phyloP scores from a whole-genome alignment of 2,888 invertebrate species.

The Rotaria macrura region DNA sequence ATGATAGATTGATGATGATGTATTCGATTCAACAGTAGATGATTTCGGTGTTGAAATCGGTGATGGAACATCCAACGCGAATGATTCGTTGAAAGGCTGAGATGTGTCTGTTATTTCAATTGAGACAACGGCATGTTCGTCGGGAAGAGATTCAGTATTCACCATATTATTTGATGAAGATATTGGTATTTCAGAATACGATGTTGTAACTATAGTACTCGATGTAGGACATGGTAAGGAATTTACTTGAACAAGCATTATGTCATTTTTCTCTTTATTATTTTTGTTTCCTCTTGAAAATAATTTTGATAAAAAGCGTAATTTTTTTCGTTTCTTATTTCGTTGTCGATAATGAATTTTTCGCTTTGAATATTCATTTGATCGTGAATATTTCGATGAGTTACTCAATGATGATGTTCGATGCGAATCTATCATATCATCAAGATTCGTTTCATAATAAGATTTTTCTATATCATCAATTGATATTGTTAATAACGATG shows the following conservation, averaged over 20 bases:
- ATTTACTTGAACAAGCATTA: neutral
- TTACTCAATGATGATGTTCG: neutral
- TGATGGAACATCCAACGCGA: neutral
- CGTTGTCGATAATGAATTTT: neutral
- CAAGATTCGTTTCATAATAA: slow-evolving; percentile 1
- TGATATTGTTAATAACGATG: neutral
- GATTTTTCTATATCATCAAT: neutral
- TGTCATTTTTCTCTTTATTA: neutral
- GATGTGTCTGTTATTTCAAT: neutral
- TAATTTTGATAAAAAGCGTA: neutral
- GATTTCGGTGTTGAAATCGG: neutral
- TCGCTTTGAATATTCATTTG: neutral
- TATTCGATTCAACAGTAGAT: neutral
- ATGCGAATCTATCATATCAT: neutral
- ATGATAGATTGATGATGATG: neutral
- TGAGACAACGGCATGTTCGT: neutral
- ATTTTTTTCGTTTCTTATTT: neutral
- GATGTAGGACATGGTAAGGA: neutral
- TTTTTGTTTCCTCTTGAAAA: neutral
- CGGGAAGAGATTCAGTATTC: neutral
- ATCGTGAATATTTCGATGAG: neutral
- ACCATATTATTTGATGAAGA: neutral
- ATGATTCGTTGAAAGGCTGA: neutral
- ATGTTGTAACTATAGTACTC: neutral
- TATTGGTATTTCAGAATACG: neutral